Base-by-base conservation (phyloP, 2,888 invertebrate species). In the Chouioia cunea region DNA sequence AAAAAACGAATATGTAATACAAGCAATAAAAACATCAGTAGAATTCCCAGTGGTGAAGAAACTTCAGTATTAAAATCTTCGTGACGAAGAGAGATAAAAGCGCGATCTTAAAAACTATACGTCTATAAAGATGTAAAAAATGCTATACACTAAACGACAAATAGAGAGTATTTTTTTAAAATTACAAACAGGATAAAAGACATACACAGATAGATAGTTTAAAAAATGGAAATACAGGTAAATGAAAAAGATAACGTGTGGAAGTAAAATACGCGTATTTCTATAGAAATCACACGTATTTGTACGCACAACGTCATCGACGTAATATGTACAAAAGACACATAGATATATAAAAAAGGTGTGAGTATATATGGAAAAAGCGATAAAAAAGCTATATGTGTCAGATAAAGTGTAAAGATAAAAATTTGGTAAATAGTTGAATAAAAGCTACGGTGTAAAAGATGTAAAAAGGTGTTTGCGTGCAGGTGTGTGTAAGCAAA, bases 101-200 rank as follows among this genome's bases (percentile, higher is more conserved):
- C 52, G 44, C 44, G 59, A 52, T 52, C 57, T 60, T 65, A 63
- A 70, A 63, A 36, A 65, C 50, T 65, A 72, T 52, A 60, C 48
- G 76, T 74, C n/a, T n/a, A n/a, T n/a, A n/a, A 74, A 71, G 73
- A 77, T 71, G 12, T 36, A 76, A 70, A 77, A 80, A 80, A 80
- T 77, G 79, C 76, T 80, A 77, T 75, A 76, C 76, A 76, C 62
- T 56, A 76, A 36, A 76, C 76, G 73, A 74, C 65, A 74, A 65
- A 75, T 74, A 76, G 71, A 68, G 66, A 69, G 65, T 69, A 74
- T 73, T 75, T 74, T 54, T 44, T 48, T 54, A 69, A 60, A 36
- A 36, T 36, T 36, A 36, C 27, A 46, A 64, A 52, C 73, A 72
- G 71, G 70, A 74, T 70, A 78, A 76, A 76, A 73, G 63, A 71